These are phyloP conservation scores for Colossoma macropomum DNA, from an alignment of 2,113 vertebrate species.

Conservation along the genomic window DNA sequence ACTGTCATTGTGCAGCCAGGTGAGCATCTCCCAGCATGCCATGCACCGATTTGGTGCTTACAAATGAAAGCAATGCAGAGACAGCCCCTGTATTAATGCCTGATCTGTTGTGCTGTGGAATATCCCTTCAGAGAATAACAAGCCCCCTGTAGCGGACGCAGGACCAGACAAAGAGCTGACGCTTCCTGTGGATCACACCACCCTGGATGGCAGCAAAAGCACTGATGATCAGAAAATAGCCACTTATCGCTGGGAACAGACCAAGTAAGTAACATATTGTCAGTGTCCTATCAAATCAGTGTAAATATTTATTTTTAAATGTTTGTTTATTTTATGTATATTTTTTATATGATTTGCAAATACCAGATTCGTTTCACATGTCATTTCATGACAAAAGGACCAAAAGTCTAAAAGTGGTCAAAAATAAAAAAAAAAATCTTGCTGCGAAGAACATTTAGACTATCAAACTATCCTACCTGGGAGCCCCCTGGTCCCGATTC, in stretches of 20 bases:
- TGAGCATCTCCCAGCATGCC: constrained; percentile 64
- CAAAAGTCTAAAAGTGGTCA: too few species aligned
- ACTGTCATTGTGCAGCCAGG: constrained; percentile 97
- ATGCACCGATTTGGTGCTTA: background rate
- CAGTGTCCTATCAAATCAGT: background rate
- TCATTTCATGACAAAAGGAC: too few species aligned
- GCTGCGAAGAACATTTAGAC: too few species aligned
- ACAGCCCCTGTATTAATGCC: background rate
- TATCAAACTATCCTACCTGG: too few species aligned
- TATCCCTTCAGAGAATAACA: constrained; percentile 89
- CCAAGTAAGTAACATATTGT: constrained; percentile 75
- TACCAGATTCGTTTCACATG: too few species aligned
- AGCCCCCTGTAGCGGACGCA: constrained; percentile 90
- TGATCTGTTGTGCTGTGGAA: background rate
- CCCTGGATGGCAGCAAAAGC: constrained; percentile 93
- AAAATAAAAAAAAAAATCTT: too few species aligned
- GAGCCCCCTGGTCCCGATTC: too few species aligned
- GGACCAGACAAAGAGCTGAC: constrained; percentile 97
- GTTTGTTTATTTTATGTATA: background rate
- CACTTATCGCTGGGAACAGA: constrained; percentile 91
- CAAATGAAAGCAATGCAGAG: background rate
- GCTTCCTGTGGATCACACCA: constrained; percentile 92
- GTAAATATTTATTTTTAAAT: background rate
- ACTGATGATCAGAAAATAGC: constrained; percentile 93
- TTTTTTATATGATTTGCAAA: background rate